Evolutionary conservation across 2,888 invertebrate genomes (phyloP).

Genomic region (Apotomis turbidana): DNA sequence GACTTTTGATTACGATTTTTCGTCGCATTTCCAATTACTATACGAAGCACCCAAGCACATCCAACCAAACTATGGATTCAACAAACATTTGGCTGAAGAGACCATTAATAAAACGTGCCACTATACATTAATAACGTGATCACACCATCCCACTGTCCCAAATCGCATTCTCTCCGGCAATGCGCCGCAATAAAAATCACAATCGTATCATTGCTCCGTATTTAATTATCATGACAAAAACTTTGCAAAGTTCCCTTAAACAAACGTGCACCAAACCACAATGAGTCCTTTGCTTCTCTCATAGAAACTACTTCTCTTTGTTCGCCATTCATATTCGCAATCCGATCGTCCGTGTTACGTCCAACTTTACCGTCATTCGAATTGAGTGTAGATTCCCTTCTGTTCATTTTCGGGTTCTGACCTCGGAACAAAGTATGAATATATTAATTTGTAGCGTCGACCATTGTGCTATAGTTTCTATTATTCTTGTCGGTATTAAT

Average conservation of each 20-base stretch:
- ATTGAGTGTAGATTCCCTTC: conserved; percentile 49
- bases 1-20: background rate
- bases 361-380: background rate
- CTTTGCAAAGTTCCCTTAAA: conserved; percentile 49
- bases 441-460: conserved; percentile 78
- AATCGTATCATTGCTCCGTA: conserved; percentile 57
- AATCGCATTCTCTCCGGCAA: conserved; percentile 65
- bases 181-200: conserved; percentile 64
- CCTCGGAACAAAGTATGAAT: conserved; percentile 67
- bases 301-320: conserved; percentile 43
- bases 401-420: conserved; percentile 63
- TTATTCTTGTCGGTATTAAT: conserved; percentile 74
- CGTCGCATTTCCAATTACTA: background rate
- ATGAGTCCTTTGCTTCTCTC: conserved; percentile 42
- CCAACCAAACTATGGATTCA: background rate
- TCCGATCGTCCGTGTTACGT: background rate
- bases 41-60: background rate
- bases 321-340: conserved; percentile 30
- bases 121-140: conserved; percentile 47
- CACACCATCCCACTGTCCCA: conserved; percentile 62
- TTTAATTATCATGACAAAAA: conserved; percentile 62
- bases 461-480: conserved; percentile 77
- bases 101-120: conserved; percentile 48
- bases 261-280: conserved; percentile 39
- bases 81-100: conserved; percentile 14